These are phyloP conservation scores for Pampusana beccarii DNA, from an alignment of 2,113 vertebrate genomes.

Conservation along the genomic window DNA sequence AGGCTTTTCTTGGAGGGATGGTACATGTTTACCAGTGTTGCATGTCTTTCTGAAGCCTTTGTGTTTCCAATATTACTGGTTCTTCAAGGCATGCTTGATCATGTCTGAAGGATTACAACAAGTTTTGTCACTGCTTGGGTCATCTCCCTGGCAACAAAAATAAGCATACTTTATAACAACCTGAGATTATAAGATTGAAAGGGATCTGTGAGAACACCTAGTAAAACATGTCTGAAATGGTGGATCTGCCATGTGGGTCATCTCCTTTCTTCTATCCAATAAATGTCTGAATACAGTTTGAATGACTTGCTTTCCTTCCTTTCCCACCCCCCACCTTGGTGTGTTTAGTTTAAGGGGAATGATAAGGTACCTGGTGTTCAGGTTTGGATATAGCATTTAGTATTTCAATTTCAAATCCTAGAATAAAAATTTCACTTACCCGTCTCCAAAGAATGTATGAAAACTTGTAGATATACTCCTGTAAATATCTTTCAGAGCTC, in stretches of 20 bases:
- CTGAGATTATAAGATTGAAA: conserved; percentile 20
- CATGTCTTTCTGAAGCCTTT: background rate
- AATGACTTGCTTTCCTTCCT: background rate
- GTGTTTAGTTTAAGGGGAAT: background rate
- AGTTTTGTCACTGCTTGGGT: conserved; percentile 40
- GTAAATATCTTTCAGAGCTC: background rate
- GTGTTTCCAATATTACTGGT: conserved; percentile 56
- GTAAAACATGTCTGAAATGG: conserved; percentile 15
- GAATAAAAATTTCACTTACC: background rate
- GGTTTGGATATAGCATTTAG: background rate
- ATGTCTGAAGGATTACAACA: conserved; percentile 28
- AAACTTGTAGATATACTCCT: background rate
- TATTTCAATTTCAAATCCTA: background rate
- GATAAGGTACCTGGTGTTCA: background rate
- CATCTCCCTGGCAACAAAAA: conserved; percentile 48
- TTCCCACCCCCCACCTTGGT: background rate
- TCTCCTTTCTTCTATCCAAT: background rate
- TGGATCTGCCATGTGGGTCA: background rate
- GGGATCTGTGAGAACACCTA: background rate
- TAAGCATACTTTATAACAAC: background rate
- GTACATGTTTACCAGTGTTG: conserved; percentile 1
- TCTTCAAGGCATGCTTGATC: conserved; percentile 60
- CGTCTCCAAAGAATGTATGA: background rate
- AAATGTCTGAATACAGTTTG: background rate
- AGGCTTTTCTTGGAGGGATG: background rate